Conservation (phyloP, 2,797 vertebrate species). For the Semaprochilodus insignis region DNA sequence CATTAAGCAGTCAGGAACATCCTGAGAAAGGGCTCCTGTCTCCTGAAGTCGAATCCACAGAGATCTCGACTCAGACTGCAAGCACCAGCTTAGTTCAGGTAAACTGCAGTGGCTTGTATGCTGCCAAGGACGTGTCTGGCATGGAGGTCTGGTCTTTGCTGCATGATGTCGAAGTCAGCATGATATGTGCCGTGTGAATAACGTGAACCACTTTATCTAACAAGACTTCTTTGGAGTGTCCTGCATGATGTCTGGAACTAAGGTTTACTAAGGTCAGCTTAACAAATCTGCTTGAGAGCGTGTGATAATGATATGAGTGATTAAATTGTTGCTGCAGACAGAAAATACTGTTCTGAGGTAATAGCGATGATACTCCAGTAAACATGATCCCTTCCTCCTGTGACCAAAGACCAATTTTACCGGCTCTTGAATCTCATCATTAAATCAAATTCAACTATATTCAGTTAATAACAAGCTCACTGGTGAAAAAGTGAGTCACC, state of each 20-base stretch:
- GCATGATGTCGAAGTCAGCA: constrained; percentile 4
- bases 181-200: not conserved
- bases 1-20: not conserved
- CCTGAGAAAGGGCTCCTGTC: constrained; percentile 10
- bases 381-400: too few relatives aligned
- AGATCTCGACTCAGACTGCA: constrained; percentile 30
- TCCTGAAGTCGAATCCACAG: constrained; percentile 1
- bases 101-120: constrained; percentile 30
- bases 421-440: too few relatives aligned
- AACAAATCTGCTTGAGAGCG: too few relatives aligned
- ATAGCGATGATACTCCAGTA: too few relatives aligned
- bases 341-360: too few relatives aligned
- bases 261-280: not conserved
- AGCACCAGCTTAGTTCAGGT: constrained; percentile 62
- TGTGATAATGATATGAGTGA: too few relatives aligned
- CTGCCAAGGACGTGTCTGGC: constrained; percentile 4
- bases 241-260: not conserved
- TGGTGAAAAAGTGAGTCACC: not conserved
- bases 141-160: not conserved
- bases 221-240: too few relatives aligned
- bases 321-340: too few relatives aligned
- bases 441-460: too few relatives aligned
- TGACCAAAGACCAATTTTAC: too few relatives aligned
- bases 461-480: not conserved
- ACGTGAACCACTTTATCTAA: not conserved